A percentile compares a stretch with the other conserved stretches of the same genome.
Evolutionary conservation across 2,797 vertebrate species (phyloP).

Genomic region (Erithacus rubecula): DNA sequence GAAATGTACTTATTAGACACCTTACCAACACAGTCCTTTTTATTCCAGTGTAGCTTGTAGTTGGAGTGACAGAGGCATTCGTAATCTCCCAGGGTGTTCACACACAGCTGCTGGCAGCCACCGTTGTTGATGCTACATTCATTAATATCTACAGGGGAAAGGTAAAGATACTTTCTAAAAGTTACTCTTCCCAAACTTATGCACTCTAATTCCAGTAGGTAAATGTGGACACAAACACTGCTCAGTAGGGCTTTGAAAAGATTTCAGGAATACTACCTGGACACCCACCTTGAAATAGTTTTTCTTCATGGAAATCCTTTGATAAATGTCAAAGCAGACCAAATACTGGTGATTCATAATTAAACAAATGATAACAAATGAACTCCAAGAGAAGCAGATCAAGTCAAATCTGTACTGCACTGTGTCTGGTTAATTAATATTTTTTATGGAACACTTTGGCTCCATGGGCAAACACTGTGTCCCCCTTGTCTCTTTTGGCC

Average conservation of each 20-base stretch:
- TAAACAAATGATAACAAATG: background rate
- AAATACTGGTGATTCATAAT: background rate
- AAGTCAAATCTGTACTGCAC: background rate
- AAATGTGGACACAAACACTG: background rate
- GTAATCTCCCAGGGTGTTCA: conserved; percentile 87
- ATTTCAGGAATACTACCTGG: background rate
- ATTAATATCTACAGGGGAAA: conserved; percentile 84
- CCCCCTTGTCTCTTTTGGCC: background rate
- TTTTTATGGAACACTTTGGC: background rate
- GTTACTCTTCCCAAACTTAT: background rate
- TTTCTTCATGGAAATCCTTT: background rate
- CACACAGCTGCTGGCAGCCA: conserved; percentile 91
- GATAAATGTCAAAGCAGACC: background rate
- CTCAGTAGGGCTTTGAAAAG: background rate
- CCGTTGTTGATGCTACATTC: conserved; percentile 96
- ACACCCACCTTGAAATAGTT: background rate
- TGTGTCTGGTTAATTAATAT: background rate
- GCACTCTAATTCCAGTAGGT: background rate
- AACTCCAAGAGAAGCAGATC: background rate
- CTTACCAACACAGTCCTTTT: conserved; percentile 98
- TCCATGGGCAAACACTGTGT: background rate
- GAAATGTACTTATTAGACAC: background rate
- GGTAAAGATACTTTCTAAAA: background rate
- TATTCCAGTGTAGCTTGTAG: conserved; percentile 96
- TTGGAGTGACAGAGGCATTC: conserved; percentile 89